Conservation (phyloP, 2,113 vertebrate genomes). For the Megaceryle torquata region DNA sequence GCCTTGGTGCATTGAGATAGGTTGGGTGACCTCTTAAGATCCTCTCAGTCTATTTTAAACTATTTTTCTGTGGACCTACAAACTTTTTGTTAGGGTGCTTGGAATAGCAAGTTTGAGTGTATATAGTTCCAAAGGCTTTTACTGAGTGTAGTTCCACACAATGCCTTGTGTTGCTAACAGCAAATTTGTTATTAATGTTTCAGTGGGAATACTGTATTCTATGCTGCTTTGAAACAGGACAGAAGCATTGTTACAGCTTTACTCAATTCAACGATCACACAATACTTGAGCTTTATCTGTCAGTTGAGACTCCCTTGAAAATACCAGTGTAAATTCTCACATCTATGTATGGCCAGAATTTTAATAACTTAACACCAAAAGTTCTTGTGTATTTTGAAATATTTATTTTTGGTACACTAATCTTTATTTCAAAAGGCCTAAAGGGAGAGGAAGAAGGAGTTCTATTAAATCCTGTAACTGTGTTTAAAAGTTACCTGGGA, state of each 20-base stretch:
- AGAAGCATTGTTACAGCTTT: not conserved
- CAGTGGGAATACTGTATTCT: not conserved
- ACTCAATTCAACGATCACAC: fast-evolving
- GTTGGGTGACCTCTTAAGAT: not conserved
- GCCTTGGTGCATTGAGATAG: not conserved
- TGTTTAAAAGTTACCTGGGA: not conserved
- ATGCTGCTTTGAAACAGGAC: not conserved
- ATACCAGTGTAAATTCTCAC: not conserved
- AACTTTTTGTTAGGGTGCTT: not conserved
- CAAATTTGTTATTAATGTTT: not conserved
- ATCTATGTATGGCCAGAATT: not conserved
- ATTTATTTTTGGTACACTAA: not conserved
- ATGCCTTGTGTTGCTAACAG: not conserved
- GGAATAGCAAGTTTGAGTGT: not conserved
- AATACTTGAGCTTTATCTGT: not conserved
- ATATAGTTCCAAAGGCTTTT: not conserved
- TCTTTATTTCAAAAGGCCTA: not conserved
- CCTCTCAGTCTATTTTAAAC: not conserved
- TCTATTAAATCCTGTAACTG: not conserved
- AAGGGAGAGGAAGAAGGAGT: not conserved
- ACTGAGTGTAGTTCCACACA: not conserved
- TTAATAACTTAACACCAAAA: not conserved
- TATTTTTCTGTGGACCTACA: not conserved
- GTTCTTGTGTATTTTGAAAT: not conserved
- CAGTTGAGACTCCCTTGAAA: not conserved